Percentiles rank a stretch among this genome's conserved stretches.
These are phyloP conservation scores for Condylura cristata DNA, from an alignment of 2,113 vertebrate genomes.

Conservation along the genomic window DNA sequence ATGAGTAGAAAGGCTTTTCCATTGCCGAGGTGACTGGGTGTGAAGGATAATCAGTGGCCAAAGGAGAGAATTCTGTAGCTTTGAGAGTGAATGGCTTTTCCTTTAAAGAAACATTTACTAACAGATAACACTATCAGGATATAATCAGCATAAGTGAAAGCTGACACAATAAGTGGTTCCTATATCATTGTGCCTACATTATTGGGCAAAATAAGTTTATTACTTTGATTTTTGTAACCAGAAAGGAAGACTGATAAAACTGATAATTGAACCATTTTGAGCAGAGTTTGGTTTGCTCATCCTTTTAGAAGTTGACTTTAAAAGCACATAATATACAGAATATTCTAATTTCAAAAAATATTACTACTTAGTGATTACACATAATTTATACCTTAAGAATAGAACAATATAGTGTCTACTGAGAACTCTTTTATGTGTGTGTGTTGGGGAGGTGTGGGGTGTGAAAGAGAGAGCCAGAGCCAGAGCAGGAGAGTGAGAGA, in stretches of 20 bases:
- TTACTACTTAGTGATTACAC: not conserved
- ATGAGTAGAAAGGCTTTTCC: not conserved
- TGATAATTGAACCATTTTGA: not conserved
- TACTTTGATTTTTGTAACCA: conserved; percentile 38
- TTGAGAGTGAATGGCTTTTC: not conserved
- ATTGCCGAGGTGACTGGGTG: rapidly evolving
- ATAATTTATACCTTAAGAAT: not conserved
- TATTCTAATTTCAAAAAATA: conserved; percentile 18
- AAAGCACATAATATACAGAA: not conserved
- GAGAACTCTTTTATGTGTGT: not conserved
- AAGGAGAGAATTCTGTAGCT: not conserved
- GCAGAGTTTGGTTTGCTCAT: conserved; percentile 7
- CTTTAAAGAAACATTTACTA: conserved; percentile 31
- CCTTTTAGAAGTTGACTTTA: not conserved
- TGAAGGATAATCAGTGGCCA: not conserved
- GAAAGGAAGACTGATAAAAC: not conserved
- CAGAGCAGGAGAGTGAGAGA: no score
- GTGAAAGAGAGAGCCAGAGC: no score
- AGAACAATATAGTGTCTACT: not conserved
- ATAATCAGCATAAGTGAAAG: conserved; percentile 17
- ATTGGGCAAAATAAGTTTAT: not conserved
- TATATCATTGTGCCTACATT: not conserved
- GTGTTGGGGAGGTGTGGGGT: not conserved
- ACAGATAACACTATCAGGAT: not conserved
- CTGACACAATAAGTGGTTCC: not conserved